phyloP scores from a whole-genome alignment of 2,888 invertebrate species.

The Catocala sponsa region DNA sequence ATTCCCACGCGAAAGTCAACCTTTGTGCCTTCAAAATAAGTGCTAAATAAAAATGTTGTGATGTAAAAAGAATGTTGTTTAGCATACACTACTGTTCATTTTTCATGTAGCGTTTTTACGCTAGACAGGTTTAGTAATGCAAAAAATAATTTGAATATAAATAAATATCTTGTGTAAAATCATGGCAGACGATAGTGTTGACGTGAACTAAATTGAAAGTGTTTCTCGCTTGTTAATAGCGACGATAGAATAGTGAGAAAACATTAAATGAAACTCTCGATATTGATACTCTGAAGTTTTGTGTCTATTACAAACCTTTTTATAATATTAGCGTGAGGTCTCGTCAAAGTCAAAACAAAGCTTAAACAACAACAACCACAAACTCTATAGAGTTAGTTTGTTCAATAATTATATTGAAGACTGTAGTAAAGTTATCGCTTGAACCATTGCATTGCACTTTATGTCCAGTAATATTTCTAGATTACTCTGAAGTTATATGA shows the following conservation, averaged over 20 bases:
- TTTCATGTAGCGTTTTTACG: conserved; percentile 64
- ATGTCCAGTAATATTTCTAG: too few relatives aligned
- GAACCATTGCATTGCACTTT: too few relatives aligned
- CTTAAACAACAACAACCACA: too few relatives aligned
- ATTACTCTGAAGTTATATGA: too few relatives aligned
- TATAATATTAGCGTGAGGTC: too few relatives aligned
- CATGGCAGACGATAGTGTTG: conserved; percentile 30
- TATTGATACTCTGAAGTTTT: too few relatives aligned
- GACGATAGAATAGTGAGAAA: not conserved
- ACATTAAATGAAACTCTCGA: not conserved
- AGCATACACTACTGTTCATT: conserved; percentile 63
- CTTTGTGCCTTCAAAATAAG: not conserved
- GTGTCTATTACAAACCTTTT: too few relatives aligned
- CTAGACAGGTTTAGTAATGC: conserved; percentile 58
- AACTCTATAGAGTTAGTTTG: too few relatives aligned
- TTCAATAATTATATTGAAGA: too few relatives aligned
- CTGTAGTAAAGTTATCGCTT: too few relatives aligned
- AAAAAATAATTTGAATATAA: conserved; percentile 54
- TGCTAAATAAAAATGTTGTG: not conserved
- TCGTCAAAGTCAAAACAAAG: too few relatives aligned
- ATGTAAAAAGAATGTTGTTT: conserved; percentile 27
- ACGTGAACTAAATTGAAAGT: conserved; percentile 14
- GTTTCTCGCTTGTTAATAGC: not conserved
- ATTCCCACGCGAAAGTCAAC: conserved; percentile 8
- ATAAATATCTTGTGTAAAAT: conserved; percentile 46